Base-by-base conservation (phyloP, 2,888 invertebrate species). In the Homarus gammarus region DNA sequence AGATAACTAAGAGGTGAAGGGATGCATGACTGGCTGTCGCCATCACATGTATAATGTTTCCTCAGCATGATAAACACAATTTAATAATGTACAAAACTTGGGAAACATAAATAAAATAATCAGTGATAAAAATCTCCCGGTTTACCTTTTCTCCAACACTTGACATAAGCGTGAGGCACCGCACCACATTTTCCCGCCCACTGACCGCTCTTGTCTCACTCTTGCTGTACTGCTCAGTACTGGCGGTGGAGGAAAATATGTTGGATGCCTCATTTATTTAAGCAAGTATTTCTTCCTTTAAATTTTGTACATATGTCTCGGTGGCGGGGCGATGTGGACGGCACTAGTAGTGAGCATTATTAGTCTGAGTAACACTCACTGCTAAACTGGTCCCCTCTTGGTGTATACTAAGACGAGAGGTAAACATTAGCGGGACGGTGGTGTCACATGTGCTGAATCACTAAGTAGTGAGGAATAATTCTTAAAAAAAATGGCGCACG, bases 21-120 rank as follows among this genome's bases (percentile, higher is more conserved):
- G 88, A 89, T 89, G 88, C 88, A 89, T 89, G 88, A 84, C 83
- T 89, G 83, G 84, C 84, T 78, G 56, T 70, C 77, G 78, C 84
- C 83, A 89, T 84, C 78, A 84, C 68, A 78, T 78, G 78, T 89
- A 78, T 89, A 89, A 38, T 89, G 70, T 83, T 88, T 89, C 78
- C 84, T 89, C 84, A 77, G 61, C 88, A 61, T 89, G 77, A 68
- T 84, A 81, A 89, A 84, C 77, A 77, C 64, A 78, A 51, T 84
- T 64, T 88, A 73, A 89, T 89, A 89, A 83, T 89, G 88, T 89
- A 89, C 88, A 89, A 89, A 87, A 83, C 84, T 84, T 84, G 84
- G 88, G 83, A 89, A 83, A 89, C 83, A 75, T 89, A 89, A 89
- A 89, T 89, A 89, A 89, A 89, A 89, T 84, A 78, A 89, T 89